Percentiles rank a stretch among this genome's conserved stretches.
Evolutionary conservation across 2,888 invertebrate species (phyloP).

Genomic region (Zygothrica quintamaculata): DNA sequence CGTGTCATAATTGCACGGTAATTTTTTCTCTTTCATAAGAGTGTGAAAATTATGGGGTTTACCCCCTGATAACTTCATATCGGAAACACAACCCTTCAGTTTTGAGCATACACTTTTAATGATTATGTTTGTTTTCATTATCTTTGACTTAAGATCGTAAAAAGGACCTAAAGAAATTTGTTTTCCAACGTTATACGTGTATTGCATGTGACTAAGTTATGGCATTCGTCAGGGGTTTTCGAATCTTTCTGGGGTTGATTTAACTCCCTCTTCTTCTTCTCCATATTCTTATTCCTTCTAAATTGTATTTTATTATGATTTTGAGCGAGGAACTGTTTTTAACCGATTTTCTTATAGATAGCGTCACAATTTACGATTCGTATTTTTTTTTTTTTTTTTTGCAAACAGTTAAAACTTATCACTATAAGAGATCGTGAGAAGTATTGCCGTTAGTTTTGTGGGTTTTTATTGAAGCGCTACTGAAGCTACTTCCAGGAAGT

Average conservation of each 20-base stretch:
- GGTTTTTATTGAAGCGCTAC: background rate
- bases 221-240: slow-evolving; percentile 55
- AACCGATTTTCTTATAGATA: slow-evolving; percentile 56
- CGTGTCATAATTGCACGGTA: slow-evolving; percentile 78
- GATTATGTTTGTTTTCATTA: slow-evolving; percentile 70
- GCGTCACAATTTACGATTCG: slow-evolving; percentile 17
- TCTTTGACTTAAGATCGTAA: slow-evolving; percentile 62
- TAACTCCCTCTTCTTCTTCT: slow-evolving; percentile 13
- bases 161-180: slow-evolving; percentile 46
- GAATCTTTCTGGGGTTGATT: slow-evolving; percentile 57
- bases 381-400: slow-evolving; percentile 50
- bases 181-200: slow-evolving; percentile 70
- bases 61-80: slow-evolving; percentile 29
- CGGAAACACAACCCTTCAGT: slow-evolving; percentile 53
- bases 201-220: slow-evolving; percentile 71
- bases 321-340: slow-evolving; percentile 34
- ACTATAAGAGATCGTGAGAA: slow-evolving; percentile 68
- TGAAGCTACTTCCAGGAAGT: background rate
- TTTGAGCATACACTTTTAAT: slow-evolving; percentile 45
- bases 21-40: slow-evolving; percentile 40
- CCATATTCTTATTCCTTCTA: slow-evolving; percentile 49
- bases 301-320: slow-evolving; percentile 64
- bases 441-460: slow-evolving; percentile 36
- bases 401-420: slow-evolving; percentile 68
- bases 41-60: slow-evolving; percentile 77